Evolutionary conservation across 2,797 vertebrate species (phyloP).

Genomic region (Halcyon badia): DNA sequence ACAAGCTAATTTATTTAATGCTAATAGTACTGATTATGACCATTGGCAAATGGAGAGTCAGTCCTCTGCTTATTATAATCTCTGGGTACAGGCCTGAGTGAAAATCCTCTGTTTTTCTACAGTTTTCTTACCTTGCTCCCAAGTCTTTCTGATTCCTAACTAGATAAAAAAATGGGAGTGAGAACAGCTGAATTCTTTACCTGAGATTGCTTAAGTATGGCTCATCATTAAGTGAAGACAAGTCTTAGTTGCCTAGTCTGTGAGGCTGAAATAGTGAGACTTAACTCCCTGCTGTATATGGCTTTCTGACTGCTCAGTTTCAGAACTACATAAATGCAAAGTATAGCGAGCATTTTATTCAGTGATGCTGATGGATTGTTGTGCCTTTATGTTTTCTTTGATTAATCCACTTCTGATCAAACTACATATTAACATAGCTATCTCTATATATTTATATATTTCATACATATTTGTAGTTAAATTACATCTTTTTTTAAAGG

Average conservation of each 20-base stretch:
- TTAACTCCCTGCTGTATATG: background rate
- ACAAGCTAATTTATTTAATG: conserved; percentile 1
- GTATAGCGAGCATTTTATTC: background rate
- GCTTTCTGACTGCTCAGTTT: conserved; percentile 18
- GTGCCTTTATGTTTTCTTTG: background rate
- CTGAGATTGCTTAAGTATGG: background rate
- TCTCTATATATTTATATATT: conserved; percentile 16
- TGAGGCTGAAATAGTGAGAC: background rate
- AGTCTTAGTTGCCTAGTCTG: background rate
- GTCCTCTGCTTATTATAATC: background rate
- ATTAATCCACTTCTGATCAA: conserved; percentile 10
- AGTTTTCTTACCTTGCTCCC: background rate
- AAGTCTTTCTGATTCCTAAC: background rate
- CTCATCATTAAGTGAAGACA: background rate
- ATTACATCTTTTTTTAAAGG: background rate
- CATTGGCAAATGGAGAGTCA: background rate
- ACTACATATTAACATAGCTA: background rate
- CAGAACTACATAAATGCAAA: background rate
- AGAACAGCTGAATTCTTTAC: background rate
- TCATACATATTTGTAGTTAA: conserved; percentile 47
- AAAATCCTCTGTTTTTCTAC: background rate
- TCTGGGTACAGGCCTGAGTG: background rate
- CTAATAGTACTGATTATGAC: background rate
- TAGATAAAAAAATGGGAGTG: background rate
- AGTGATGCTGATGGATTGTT: background rate